Base-by-base conservation (phyloP, 2,113 vertebrate genomes). In the Atlantisia rogersi region DNA sequence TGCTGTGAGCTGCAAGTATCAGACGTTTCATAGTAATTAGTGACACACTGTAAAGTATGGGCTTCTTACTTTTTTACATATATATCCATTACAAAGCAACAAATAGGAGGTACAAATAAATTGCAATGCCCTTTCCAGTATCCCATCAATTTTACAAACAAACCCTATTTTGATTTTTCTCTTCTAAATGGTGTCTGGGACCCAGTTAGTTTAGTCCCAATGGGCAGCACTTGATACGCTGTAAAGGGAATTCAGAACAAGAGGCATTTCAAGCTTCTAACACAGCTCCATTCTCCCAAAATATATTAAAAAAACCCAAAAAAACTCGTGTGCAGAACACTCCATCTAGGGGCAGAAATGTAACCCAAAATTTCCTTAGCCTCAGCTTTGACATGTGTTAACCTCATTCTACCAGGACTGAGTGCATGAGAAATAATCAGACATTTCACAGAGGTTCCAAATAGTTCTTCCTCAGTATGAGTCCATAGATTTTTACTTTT, bases 301-400 rank as follows among this genome's bases (percentile, higher is more conserved):
- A 94, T 75, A 75, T 39, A 48, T 48, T 11, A 48, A 48, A 48
- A 48, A 90, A 53, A 25, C 35, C 35, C 35, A 31, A 70, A 24
- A 53, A 53, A 53, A 48, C 25, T 67, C 70, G 86, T 35, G 73
- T 94, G 96, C 93, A 96, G 84, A 94, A 94, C 28, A 91, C 96
- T 96, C 98, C 98, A 97, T 94, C 98, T 98, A 97, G 97, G 93
- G 98, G 98, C 88, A 97, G 97, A 96, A 97, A 98, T 95, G 92
- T 70, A 87, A 89, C 58, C 56, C 60, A 18, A 58, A 94, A 64
- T 77, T 87, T 82, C 83, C 90, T 87, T 12, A 58, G 37, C 77
- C 35, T 70, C 48, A 71, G 39, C 78, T 95, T 85, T 80, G 35
- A 88, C 90, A 69, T 95, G 77, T 95, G 92, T 88, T 96, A 94